Evolutionary conservation across 64 coral and sea anemone species (phyloP).

Genomic region (Stylophora pistillata): DNA sequence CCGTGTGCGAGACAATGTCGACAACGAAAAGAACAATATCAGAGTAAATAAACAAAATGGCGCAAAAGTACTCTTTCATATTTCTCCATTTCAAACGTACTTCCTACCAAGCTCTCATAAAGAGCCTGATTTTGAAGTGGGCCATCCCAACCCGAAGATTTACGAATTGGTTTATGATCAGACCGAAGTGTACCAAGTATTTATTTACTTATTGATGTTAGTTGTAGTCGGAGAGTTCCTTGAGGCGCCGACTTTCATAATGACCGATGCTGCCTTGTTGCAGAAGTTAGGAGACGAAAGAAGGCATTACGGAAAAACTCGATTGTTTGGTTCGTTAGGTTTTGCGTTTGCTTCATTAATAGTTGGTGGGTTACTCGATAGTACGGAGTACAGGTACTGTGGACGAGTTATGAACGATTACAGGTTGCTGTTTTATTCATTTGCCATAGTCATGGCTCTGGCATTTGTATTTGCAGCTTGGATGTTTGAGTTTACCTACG

Average conservation of each 20-base stretch:
- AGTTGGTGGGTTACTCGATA: slow-evolving; percentile 87
- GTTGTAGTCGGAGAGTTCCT: slow-evolving; percentile 88
- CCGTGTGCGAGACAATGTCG: not conserved
- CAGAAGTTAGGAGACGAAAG: slow-evolving; percentile 85
- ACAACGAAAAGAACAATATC: not conserved
- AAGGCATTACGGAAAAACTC: slow-evolving; percentile 92
- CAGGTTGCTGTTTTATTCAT: slow-evolving; percentile 88
- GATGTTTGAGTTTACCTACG: slow-evolving; percentile 84
- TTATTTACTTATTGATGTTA: slow-evolving; percentile 70
- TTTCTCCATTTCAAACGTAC: slow-evolving; percentile 8
- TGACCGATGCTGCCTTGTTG: slow-evolving; percentile 84
- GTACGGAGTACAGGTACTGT: slow-evolving; percentile 77
- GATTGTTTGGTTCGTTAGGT: slow-evolving; percentile 84
- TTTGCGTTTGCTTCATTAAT: slow-evolving; percentile 86
- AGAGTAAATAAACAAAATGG: not conserved
- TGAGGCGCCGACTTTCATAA: slow-evolving; percentile 93
- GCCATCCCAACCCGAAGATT: not conserved
- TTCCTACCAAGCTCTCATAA: not conserved
- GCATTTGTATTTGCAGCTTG: slow-evolving; percentile 72
- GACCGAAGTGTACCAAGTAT: slow-evolving; percentile 57
- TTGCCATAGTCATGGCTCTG: slow-evolving; percentile 72
- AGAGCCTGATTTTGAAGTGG: slow-evolving; percentile 6
- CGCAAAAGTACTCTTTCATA: not conserved
- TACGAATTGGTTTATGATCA: slow-evolving; percentile 55
- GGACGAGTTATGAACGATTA: slow-evolving; percentile 82